Base-by-base conservation (phyloP, 2,113 vertebrate species). In the Bujurquina vittata region DNA sequence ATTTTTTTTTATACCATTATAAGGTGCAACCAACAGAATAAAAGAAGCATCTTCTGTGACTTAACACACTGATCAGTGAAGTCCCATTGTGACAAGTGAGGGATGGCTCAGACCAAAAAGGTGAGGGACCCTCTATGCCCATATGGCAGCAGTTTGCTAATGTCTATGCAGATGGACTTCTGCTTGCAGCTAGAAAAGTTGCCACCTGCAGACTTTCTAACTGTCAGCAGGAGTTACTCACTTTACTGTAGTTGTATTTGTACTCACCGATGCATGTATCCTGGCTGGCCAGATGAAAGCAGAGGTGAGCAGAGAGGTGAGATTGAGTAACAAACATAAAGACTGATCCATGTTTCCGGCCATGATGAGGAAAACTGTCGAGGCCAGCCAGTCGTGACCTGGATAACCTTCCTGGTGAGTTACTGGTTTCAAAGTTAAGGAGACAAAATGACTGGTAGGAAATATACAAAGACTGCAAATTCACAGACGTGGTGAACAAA, bases 271-370 rank as follows among this genome's bases (percentile, higher is more conserved):
- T 80, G 91, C 33, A 61, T 98, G 96, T 33, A 97, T 94, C 67
- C 97, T 95, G 22, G 95, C 94, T 8, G 96, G 92, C 97, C 97
- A 99, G 84, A 99, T 95, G 93, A 98, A 97, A 3, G 98, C 98
- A 10, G 98, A 98, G 56, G 93, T 87, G 23, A 98, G 96, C 87
- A 98, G 96, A 78, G 77, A 73, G 62, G 97, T 96, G 79, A 99
- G 96, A 7, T 73, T 92, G 73, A 96, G 96, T 8, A 99, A 95
- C 84, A 98, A 94, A 0, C 1, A 73, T 52, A 97, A 89, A 12
- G 97, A 96, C 69, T 94, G 96, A 29, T 96, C 93, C 69, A n/a
- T 29, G 5, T 98, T 92, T 14, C 97, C 98, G 0, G 94, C 89
- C 97, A 97, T 96, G 57, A 99, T 90, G 83, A 99, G 94, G 93